These are phyloP conservation scores for Wiebesia pumilae DNA, from an alignment of 1,140 invertebrate genomes.

Conservation along the genomic window DNA sequence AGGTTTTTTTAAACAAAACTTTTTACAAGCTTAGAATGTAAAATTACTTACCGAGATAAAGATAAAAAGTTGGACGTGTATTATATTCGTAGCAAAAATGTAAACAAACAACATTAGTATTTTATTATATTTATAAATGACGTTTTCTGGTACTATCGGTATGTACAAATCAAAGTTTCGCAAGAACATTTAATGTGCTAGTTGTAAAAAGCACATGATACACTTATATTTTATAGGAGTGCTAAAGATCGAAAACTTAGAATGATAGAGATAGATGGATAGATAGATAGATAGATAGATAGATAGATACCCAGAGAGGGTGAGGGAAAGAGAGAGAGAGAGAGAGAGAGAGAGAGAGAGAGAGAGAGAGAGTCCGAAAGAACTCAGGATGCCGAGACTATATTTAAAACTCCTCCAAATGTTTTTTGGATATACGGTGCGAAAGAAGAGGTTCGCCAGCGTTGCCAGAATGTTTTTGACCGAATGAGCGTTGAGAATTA, in stretches of 20 bases:
- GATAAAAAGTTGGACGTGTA: no score
- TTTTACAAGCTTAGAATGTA: no score
- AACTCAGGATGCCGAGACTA: background rate
- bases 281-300: background rate
- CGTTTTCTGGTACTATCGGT: no score
- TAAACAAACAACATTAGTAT: no score
- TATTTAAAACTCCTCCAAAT: constrained; percentile 38
- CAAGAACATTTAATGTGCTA: no score
- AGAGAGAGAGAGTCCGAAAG: background rate
- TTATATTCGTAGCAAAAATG: no score
- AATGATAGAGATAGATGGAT: background rate
- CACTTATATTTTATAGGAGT: background rate
- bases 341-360: constrained; percentile 1
- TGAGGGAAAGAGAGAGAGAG: background rate
- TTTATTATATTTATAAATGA: no score
- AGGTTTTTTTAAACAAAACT: no score
- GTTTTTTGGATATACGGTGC: background rate
- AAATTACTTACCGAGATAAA: no score
- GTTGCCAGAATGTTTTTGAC: constrained; percentile 13
- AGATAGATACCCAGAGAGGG: background rate
- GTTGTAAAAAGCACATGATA: no score
- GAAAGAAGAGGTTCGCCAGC: background rate
- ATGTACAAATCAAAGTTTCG: no score
- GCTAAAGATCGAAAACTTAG: background rate
- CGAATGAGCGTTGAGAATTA: background rate